Evolutionary conservation across 2,888 invertebrate genomes (phyloP), one percentile per base, ranked within the genome.

Genomic region (Drosophila paucipuncta): DNA sequence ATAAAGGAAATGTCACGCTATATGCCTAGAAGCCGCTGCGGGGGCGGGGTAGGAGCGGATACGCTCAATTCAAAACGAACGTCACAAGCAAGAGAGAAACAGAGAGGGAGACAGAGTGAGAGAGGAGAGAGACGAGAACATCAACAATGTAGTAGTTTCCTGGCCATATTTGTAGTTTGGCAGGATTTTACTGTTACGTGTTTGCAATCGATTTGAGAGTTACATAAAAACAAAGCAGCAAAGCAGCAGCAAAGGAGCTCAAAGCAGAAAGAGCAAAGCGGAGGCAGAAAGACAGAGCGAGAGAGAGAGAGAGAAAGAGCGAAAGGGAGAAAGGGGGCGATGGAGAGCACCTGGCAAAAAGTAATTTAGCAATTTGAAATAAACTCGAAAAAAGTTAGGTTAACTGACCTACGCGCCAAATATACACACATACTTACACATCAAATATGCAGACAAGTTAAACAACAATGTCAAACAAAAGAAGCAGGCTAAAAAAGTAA

Each of bases 181-280:
- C 82, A 75, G 76, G 85, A 82, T 87, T 73, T 71, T 73, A 84
- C 80, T 91, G 91, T 87, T 87, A 87, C 87, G 91, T 87, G 85
- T 87, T 91, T 87, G 89, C 89, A 84, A 87, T 91, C 87, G 87
- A 91, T 91, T 87, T 89, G 89, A 90, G 87, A 87, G 87, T 87
- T 87, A 87, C 80, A 87, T 87, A 87, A 87, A 87, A 90, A 87
- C 47, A 47, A 25, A 47, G 47, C 16, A 47, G 84, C 39, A 58
- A 16, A 83, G 60, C 67, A 25, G 37, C 53, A 35, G 22, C 22
- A 22, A 33, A 43, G 61, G 43, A 59, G 22, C 47, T 22, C 22
- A 47, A 47, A 22, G 22, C 22, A 47, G 47, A 47, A 25, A 4
- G 47, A 25, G 47, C 47, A 47, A 47, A 47, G 16, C 1, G 22